These are phyloP conservation scores for Halictus rubicundus DNA, from an alignment of 1,140 invertebrate genomes.

Conservation along the genomic window DNA sequence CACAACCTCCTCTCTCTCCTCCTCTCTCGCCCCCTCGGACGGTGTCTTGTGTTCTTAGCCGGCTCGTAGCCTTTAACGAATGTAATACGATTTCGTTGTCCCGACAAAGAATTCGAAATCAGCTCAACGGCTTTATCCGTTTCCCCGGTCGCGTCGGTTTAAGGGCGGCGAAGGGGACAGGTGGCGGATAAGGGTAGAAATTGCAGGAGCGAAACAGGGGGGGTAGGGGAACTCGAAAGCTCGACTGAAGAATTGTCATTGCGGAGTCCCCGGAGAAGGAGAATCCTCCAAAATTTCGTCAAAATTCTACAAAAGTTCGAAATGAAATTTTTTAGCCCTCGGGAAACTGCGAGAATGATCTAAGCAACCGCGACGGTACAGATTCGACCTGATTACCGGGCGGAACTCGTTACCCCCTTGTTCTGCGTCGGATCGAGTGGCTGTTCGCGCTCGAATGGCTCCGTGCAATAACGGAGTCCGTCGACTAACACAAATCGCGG, in stretches of 20 bases:
- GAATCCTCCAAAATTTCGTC: too few relatives aligned
- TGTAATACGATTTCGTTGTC: constrained; percentile 49
- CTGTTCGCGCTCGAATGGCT: too few relatives aligned
- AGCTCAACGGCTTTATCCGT: constrained; percentile 41
- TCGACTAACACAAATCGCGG: too few relatives aligned
- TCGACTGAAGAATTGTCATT: neutral
- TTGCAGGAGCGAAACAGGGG: neutral
- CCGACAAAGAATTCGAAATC: constrained; percentile 47
- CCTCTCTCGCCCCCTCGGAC: neutral
- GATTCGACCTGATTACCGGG: too few relatives aligned
- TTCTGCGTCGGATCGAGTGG: too few relatives aligned
- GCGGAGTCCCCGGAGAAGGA: neutral
- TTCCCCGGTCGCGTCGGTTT: constrained; percentile 1
- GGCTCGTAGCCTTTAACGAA: constrained; percentile 35
- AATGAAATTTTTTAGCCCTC: too few relatives aligned
- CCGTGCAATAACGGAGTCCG: too few relatives aligned
- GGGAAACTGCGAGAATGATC: neutral
- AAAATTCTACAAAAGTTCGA: too few relatives aligned
- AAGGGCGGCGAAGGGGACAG: neutral
- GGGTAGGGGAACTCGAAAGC: neutral
- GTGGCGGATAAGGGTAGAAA: neutral
- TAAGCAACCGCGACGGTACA: too few relatives aligned
- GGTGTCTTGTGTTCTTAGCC: constrained; percentile 26
- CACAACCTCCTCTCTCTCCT: neutral
- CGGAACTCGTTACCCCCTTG: too few relatives aligned